Base-by-base conservation (phyloP, 2,888 invertebrate species). In the Ennomos quercinarius region DNA sequence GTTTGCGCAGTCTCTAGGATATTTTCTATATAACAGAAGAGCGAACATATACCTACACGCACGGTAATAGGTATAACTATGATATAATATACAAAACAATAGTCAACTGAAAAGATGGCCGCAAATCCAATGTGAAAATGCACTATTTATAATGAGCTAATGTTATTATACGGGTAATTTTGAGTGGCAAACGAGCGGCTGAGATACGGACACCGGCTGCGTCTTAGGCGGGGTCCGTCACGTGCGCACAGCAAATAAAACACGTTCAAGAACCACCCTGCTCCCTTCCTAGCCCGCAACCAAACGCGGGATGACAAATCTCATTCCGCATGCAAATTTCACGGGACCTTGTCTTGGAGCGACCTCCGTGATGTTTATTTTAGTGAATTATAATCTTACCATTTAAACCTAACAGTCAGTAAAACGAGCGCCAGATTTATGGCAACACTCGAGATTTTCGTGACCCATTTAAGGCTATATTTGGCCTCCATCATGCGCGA, bases 231-330 rank as follows among this genome's bases (percentile, higher is more conserved):
- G 71, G 78, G 77, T 77, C 77, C 78, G 81, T 81, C 84, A 85
- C 87, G 86, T 85, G 81, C 83, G 79, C 81, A 68, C 76, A 69
- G 78, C 85, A 85, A 84, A 87, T 87, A 86, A 87, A 87, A 85
- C 83, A 84, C 80, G 76, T 78, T 79, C 76, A 66, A 80, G 75
- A 74, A 79, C 76, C 76, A 71, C 69, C 71, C 69, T 68, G 27
- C 50, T 50, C 59, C 54, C 59, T 42, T 46, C 42, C 71, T 68
- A 73, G 66, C 68, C 73, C 72, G 69, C 77, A 72, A 71, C 75
- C 71, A 76, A 77, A 80, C 74, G 73, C 72, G 71, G 73, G 78
- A 84, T 83, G 84, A 84, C 82, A 83, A 84, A 85, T 83, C 83
- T 84, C 79, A 85, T 86, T 85, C 76, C 70, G 79, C 76, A 84